phyloP scores from a whole-genome alignment of 2,113 vertebrate genomes.

The Ibidorhyncha struthersii region DNA sequence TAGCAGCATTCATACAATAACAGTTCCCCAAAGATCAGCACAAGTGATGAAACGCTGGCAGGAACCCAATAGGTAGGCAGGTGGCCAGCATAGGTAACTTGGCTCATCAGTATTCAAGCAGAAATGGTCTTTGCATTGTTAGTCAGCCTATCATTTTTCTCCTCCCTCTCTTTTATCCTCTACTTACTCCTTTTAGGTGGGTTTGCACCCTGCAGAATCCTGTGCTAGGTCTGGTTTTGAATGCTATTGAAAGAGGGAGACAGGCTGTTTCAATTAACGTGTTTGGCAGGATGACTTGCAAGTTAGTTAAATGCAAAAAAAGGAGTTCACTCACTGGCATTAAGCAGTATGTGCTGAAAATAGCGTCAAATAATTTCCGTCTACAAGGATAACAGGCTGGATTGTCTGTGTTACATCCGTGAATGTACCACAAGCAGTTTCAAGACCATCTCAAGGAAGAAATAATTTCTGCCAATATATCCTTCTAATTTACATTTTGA shows the following conservation, averaged over 20 bases:
- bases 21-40: not conserved
- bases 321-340: not conserved
- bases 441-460: not conserved
- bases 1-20: not conserved
- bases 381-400: not conserved
- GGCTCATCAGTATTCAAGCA: not conserved
- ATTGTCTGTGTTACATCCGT: not conserved
- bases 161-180: not conserved
- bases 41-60: conserved; percentile 7
- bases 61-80: conserved; percentile 13
- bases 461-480: not conserved
- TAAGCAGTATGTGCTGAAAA: not conserved
- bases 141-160: not conserved
- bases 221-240: not conserved
- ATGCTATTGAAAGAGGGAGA: not conserved
- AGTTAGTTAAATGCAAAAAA: not conserved
- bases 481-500: not conserved
- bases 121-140: not conserved
- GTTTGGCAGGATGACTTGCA: not conserved
- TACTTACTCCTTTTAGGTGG: not conserved
- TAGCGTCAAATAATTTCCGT: not conserved
- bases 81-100: conserved; percentile 1
- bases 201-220: not conserved
- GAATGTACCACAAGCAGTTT: not conserved
- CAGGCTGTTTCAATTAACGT: not conserved